A percentile compares a stretch with the other conserved stretches of the same genome.
Evolutionary conservation across 1,140 invertebrate genomes (phyloP).

Genomic region (Plectrocnemia conspersa): DNA sequence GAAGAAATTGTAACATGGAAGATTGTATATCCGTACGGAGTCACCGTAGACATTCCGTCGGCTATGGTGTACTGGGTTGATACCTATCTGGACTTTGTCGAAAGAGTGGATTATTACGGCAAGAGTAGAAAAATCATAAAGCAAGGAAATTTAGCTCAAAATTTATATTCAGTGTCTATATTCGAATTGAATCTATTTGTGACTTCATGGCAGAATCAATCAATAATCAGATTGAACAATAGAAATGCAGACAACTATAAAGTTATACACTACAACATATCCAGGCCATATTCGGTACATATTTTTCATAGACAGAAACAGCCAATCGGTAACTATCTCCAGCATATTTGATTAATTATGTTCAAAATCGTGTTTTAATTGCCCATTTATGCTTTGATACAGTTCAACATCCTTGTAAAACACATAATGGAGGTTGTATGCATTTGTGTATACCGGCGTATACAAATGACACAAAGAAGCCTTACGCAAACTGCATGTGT

Average conservation of each 20-base stretch:
- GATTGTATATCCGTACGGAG: constrained; percentile 69
- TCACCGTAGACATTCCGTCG: constrained; percentile 68
- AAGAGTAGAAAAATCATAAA: constrained; percentile 60
- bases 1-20: constrained; percentile 54
- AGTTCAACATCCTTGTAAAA: constrained; percentile 68
- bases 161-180: constrained; percentile 64
- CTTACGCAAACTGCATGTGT: constrained; percentile 62
- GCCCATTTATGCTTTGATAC: constrained; percentile 33
- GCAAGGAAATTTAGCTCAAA: constrained; percentile 57
- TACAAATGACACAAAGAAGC: constrained; percentile 46
- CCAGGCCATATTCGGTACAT: constrained; percentile 59
- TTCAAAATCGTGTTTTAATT: constrained; percentile 11
- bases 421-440: constrained; percentile 65
- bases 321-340: constrained; percentile 53
- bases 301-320: constrained; percentile 71
- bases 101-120: constrained; percentile 67
- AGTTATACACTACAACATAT: constrained; percentile 48
- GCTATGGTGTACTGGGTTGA: constrained; percentile 76
- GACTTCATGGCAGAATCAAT: constrained; percentile 61
- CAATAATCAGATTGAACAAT: constrained; percentile 57
- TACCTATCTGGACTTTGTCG: constrained; percentile 69
- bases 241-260: constrained; percentile 47
- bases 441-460: constrained; percentile 67
- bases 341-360: background rate
- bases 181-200: constrained; percentile 66